Evolutionary conservation across 92 coral and sea anemone species (phyloP).

Genomic region (Chrysogorgia sp.): DNA sequence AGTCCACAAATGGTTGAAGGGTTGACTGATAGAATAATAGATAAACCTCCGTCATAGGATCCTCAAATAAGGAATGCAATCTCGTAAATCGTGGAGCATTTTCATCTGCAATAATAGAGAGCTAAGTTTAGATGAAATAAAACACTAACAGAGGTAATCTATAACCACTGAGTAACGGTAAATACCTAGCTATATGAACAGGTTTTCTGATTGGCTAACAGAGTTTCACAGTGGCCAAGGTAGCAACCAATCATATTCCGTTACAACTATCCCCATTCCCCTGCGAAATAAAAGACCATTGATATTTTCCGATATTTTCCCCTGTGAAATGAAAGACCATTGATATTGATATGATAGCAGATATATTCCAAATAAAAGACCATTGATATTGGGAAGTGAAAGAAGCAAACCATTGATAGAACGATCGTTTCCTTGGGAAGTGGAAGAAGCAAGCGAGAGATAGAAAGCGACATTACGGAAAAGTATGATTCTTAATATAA

Average conservation of each 20-base stretch:
- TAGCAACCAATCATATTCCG: slow-evolving; percentile 1
- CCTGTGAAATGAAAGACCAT: background rate
- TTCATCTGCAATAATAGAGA: background rate
- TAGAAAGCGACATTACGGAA: no score
- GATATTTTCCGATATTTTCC: background rate
- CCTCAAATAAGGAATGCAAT: background rate
- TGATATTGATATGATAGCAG: background rate
- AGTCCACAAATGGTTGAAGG: slow-evolving; percentile 8
- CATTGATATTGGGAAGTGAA: no score
- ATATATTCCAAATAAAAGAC: background rate
- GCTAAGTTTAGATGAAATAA: background rate
- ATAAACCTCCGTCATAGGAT: slow-evolving; percentile 42
- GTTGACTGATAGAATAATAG: slow-evolving; percentile 57
- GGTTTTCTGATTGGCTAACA: slow-evolving; percentile 3
- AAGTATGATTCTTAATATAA: no score
- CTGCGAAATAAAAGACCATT: background rate
- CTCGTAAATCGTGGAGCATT: background rate
- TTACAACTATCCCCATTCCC: slow-evolving; percentile 1
- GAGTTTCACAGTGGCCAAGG: slow-evolving; percentile 11
- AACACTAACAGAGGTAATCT: background rate
- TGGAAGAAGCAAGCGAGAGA: no score
- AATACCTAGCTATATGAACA: slow-evolving; percentile 6
- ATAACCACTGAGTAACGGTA: slow-evolving; percentile 8
- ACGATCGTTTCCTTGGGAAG: no score
- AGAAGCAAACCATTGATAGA: no score